A percentile compares a stretch with the other conserved stretches of the same genome.
Conservation (phyloP, 2,797 vertebrate species). For the Anabacerthia variegaticeps region DNA sequence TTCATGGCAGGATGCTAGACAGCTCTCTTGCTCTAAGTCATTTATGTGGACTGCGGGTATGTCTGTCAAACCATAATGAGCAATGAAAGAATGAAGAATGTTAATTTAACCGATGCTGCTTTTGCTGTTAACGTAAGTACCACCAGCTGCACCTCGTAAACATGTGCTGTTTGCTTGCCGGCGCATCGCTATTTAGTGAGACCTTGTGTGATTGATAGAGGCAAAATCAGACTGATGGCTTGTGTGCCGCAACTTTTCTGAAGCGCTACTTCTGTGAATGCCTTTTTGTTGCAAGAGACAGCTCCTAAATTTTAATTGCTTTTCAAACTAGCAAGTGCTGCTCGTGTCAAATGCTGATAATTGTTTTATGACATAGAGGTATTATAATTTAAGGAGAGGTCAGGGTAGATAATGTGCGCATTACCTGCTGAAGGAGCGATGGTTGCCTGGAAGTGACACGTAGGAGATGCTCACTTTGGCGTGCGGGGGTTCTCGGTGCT, state of each 20-base stretch:
- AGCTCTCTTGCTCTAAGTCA: slow-evolving; percentile 55
- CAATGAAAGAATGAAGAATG: slow-evolving; percentile 61
- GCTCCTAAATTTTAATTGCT: slow-evolving; percentile 77
- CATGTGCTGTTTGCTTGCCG: slow-evolving; percentile 56
- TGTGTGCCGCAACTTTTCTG: background rate
- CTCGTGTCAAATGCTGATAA: slow-evolving; percentile 70
- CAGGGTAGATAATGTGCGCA: slow-evolving; percentile 35
- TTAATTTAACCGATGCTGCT: slow-evolving; percentile 62
- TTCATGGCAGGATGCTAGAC: slow-evolving; percentile 54
- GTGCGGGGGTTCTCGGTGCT: background rate
- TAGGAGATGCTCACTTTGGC: background rate
- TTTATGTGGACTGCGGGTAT: slow-evolving; percentile 68
- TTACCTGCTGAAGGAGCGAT: slow-evolving; percentile 28
- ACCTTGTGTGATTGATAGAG: slow-evolving; percentile 56
- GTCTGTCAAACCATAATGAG: slow-evolving; percentile 66
- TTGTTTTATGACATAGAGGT: slow-evolving; percentile 72
- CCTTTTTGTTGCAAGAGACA: slow-evolving; percentile 69
- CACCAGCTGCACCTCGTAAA: slow-evolving; percentile 74
- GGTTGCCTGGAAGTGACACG: slow-evolving; percentile 26
- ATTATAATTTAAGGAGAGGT: slow-evolving; percentile 70
- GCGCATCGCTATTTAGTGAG: background rate
- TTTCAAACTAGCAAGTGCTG: slow-evolving; percentile 64
- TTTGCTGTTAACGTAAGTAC: slow-evolving; percentile 69
- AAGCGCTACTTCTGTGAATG: background rate
- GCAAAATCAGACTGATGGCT: slow-evolving; percentile 50